phyloP scores from a whole-genome alignment of 2,113 vertebrate genomes.

The Chionodraco myersi region DNA sequence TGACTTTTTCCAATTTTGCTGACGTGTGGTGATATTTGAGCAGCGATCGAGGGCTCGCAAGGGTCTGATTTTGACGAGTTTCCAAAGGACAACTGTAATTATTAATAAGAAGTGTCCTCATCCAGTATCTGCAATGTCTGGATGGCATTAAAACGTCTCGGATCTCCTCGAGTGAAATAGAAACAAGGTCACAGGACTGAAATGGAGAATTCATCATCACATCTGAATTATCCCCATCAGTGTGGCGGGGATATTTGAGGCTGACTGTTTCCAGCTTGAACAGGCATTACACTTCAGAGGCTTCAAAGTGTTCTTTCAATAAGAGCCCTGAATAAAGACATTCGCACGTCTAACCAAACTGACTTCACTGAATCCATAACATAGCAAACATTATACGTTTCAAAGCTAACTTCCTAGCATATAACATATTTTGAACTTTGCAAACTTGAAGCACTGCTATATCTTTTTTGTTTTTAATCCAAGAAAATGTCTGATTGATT shows the following conservation, averaged over 20 bases:
- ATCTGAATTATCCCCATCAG: not conserved
- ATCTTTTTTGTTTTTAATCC: not conserved
- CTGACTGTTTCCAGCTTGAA: constrained; percentile 8
- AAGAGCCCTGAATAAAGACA: not conserved
- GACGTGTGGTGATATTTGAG: constrained; percentile 28
- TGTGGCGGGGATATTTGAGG: constrained; percentile 28
- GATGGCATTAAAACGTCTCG: constrained; percentile 61
- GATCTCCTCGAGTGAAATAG: constrained; percentile 48
- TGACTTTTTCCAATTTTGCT: constrained; percentile 7
- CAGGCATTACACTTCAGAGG: not conserved
- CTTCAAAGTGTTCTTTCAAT: not conserved
- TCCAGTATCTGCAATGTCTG: constrained; percentile 1
- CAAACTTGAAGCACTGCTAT: not conserved
- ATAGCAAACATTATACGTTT: no score
- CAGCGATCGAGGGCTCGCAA: not conserved
- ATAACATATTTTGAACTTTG: not conserved
- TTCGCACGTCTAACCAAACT: not conserved
- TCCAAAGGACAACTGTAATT: constrained; percentile 30
- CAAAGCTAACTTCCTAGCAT: not conserved
- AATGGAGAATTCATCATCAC: not conserved
- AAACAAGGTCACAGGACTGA: constrained; percentile 40
- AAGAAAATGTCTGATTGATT: not conserved
- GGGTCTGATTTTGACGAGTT: constrained; percentile 10
- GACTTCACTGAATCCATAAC: not conserved
- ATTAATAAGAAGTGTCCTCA: constrained; percentile 19